phyloP scores from a whole-genome alignment of 2,888 invertebrate genomes.

The Pheosia gnoma region DNA sequence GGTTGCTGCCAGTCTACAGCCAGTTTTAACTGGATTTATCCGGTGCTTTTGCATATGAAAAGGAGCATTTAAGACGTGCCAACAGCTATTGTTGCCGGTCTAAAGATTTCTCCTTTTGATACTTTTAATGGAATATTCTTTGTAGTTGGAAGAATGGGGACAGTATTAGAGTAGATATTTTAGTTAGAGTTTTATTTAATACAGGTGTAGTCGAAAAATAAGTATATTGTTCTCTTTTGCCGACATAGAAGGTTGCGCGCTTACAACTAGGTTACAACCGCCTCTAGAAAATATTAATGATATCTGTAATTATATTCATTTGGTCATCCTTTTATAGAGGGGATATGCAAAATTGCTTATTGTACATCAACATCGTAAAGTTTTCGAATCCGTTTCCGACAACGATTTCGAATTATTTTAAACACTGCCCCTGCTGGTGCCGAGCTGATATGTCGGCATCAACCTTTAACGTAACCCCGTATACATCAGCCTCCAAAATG shows the following conservation, averaged over 20 bases:
- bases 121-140: slow-evolving; percentile 32
- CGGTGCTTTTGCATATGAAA: slow-evolving; percentile 45
- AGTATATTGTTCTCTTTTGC: too few relatives aligned
- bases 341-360: too few relatives aligned
- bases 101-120: slow-evolving; percentile 27
- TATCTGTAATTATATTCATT: too few relatives aligned
- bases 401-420: too few relatives aligned
- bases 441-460: too few relatives aligned
- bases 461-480: neutral
- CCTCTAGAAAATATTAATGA: too few relatives aligned
- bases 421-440: too few relatives aligned
- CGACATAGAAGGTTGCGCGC: too few relatives aligned
- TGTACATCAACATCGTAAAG: too few relatives aligned
- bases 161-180: neutral
- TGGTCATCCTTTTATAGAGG: too few relatives aligned
- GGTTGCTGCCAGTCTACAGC: slow-evolving; percentile 30
- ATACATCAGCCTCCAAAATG: neutral
- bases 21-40: slow-evolving; percentile 37
- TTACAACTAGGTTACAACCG: too few relatives aligned
- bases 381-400: too few relatives aligned
- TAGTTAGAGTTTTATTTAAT: neutral
- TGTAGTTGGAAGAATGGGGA: neutral
- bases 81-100: slow-evolving; percentile 31
- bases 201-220: neutral
- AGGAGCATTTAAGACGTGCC: slow-evolving; percentile 32